phyloP scores from a whole-genome alignment of 2,797 vertebrate species.

The Acipenser oxyrinchus region DNA sequence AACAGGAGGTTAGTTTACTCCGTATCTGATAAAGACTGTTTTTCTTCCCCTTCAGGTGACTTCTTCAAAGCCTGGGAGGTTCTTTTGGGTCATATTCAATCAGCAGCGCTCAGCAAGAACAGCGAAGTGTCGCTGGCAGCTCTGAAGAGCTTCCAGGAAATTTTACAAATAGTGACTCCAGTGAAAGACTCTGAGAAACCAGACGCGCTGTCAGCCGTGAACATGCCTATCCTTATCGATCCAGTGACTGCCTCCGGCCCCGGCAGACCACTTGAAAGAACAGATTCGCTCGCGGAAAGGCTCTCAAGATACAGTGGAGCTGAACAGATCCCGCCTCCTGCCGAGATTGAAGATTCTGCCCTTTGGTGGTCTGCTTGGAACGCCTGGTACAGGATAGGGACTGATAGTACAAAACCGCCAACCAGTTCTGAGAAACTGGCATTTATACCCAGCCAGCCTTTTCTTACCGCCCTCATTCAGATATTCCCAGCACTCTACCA shows the following conservation, averaged over 20 bases:
- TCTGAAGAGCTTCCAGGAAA: conserved; percentile 97
- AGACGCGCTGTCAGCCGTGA: conserved; percentile 77
- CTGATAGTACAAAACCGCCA: conserved; percentile 88
- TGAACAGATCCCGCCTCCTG: conserved; percentile 60
- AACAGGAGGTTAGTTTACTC: too few relatives aligned
- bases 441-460: conserved; percentile 96
- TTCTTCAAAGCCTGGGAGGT: conserved; percentile 97
- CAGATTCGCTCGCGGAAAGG: conserved; percentile 86
- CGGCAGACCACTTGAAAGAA: conserved; percentile 78
- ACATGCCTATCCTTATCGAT: conserved; percentile 81
- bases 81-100: conserved; percentile 94
- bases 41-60: conserved; percentile 63
- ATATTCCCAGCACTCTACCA: conserved; percentile 97
- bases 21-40: too few relatives aligned
- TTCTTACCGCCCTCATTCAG: conserved; percentile 93
- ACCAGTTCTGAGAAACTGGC: conserved; percentile 74
- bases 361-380: conserved; percentile 99
- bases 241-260: conserved; percentile 72
- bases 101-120: conserved; percentile 96
- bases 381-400: conserved; percentile 92
- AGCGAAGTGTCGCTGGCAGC: conserved; percentile 97
- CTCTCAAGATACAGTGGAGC: conserved; percentile 71
- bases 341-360: conserved; percentile 84
- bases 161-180: conserved; percentile 90
- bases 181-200: conserved; percentile 79